Percentiles rank a stretch among this genome's conserved stretches.
phyloP scores from a whole-genome alignment of 1,140 invertebrate genomes.

The Venturia canescens region DNA sequence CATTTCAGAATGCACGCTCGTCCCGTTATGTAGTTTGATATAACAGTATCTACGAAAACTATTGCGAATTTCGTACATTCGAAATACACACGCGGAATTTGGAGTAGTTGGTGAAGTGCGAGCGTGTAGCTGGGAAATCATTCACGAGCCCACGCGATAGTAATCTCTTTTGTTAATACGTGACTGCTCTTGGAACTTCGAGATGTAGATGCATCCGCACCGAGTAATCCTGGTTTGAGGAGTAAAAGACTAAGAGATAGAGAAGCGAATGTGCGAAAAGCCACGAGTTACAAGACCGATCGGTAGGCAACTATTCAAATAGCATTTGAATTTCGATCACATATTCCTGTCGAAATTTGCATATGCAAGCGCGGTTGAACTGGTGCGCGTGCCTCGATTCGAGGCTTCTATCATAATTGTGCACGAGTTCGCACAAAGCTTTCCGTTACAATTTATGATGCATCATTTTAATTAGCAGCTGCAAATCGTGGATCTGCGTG shows the following conservation, averaged over 20 bases:
- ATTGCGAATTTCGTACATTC: background rate
- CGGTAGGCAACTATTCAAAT: slow-evolving; percentile 26
- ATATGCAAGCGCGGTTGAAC: slow-evolving; percentile 29
- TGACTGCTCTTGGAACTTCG: too few species aligned
- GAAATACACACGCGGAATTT: background rate
- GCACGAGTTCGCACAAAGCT: too few species aligned
- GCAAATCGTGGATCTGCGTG: too few species aligned
- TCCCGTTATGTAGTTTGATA: background rate
- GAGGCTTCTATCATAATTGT: too few species aligned
- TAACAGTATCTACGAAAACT: background rate
- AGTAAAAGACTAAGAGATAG: background rate
- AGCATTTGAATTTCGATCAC: slow-evolving; percentile 37
- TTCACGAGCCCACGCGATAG: background rate
- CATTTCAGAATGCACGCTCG: background rate
- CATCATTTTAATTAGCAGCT: too few species aligned
- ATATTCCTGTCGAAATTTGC: slow-evolving; percentile 30
- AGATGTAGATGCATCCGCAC: too few species aligned
- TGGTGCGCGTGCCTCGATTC: too few species aligned
- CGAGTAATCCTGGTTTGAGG: too few species aligned
- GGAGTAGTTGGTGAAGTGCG: too few species aligned
- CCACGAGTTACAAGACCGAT: slow-evolving; percentile 1
- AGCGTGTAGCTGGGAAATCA: background rate
- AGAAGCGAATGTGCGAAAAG: background rate
- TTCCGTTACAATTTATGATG: too few species aligned
- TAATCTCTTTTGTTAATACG: slow-evolving; percentile 15